A percentile compares a stretch with the other conserved stretches of the same genome.
These are phyloP conservation scores for Panthera tigris DNA, from an alignment of 2,113 vertebrate species.

Conservation along the genomic window DNA sequence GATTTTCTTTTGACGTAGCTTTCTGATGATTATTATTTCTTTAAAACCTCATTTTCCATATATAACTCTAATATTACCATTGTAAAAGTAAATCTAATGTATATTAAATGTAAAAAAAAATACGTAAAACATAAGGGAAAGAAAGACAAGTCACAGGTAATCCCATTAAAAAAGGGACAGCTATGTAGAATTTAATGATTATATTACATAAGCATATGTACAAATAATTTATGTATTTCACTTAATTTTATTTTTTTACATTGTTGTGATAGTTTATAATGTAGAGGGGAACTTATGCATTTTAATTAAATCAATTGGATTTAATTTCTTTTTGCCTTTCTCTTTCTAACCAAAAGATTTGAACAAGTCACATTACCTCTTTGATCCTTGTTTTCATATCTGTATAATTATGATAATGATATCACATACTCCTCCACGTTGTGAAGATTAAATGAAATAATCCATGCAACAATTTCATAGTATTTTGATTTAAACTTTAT, in stretches of 20 bases:
- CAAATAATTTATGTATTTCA: not conserved
- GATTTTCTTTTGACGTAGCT: not conserved
- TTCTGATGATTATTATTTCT: not conserved
- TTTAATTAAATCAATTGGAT: not conserved
- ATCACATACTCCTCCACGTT: not conserved
- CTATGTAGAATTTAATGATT: not conserved
- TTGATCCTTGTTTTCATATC: not conserved
- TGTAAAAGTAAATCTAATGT: not conserved
- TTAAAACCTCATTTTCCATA: not conserved
- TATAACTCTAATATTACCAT: not conserved
- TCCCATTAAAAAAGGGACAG: not conserved
- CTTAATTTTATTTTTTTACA: not conserved
- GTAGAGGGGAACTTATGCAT: not conserved
- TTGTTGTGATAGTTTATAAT: not conserved
- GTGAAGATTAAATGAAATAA: not conserved
- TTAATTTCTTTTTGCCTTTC: not conserved
- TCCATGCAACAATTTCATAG: not conserved
- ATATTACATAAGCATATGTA: not conserved
- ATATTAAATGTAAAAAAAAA: slow-evolving; percentile 8
- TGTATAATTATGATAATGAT: not conserved
- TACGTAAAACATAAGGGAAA: slow-evolving; percentile 53
- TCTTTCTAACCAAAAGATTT: not conserved
- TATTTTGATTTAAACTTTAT: not conserved
- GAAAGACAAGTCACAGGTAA: not conserved
- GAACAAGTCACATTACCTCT: not conserved